A percentile compares a stretch with the other conserved stretches of the same genome.
Evolutionary conservation across 2,797 vertebrate species (phyloP).

Genomic region (Hoplostethus atlanticus): DNA sequence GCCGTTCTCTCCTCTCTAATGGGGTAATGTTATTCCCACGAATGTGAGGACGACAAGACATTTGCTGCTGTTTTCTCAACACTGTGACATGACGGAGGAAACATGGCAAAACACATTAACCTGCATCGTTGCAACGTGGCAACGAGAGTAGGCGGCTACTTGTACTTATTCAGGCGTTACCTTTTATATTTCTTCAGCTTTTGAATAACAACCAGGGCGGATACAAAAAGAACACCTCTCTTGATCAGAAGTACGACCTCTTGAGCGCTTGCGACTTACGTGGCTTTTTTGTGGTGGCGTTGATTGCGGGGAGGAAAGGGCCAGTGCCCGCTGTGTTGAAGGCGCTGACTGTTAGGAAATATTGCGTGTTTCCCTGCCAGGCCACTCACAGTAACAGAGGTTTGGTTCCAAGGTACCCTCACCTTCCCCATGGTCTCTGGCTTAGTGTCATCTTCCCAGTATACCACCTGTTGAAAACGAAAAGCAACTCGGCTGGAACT

Average conservation of each 20-base stretch:
- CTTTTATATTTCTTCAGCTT: neutral
- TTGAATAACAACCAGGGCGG: conserved; percentile 24
- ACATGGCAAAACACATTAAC: conserved; percentile 17
- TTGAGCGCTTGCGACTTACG: conserved; percentile 83
- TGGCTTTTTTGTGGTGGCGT: conserved; percentile 94
- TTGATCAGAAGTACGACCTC: conserved; percentile 9
- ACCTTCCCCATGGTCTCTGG: conserved; percentile 92
- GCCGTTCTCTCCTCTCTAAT: conserved; percentile 4
- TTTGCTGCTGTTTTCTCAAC: neutral
- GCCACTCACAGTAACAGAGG: conserved; percentile 87
- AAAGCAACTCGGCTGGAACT: conserved; percentile 8
- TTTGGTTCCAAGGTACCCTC: conserved; percentile 90
- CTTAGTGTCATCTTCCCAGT: conserved; percentile 93
- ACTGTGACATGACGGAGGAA: conserved; percentile 9
- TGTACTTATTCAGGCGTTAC: neutral
- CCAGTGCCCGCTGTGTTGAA: conserved; percentile 95
- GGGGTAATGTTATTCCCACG: conserved; percentile 21
- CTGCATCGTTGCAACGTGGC: neutral
- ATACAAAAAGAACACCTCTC: conserved; percentile 30
- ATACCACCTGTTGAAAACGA: conserved; percentile 86
- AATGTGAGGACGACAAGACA: conserved; percentile 2
- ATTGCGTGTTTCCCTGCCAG: conserved; percentile 90
- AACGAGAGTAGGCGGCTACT: conserved; percentile 4
- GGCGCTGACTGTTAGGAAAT: conserved; percentile 92
- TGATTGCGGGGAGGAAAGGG: conserved; percentile 91